phyloP scores from a whole-genome alignment of 2,888 invertebrate species.

The Ormia ochracea region DNA sequence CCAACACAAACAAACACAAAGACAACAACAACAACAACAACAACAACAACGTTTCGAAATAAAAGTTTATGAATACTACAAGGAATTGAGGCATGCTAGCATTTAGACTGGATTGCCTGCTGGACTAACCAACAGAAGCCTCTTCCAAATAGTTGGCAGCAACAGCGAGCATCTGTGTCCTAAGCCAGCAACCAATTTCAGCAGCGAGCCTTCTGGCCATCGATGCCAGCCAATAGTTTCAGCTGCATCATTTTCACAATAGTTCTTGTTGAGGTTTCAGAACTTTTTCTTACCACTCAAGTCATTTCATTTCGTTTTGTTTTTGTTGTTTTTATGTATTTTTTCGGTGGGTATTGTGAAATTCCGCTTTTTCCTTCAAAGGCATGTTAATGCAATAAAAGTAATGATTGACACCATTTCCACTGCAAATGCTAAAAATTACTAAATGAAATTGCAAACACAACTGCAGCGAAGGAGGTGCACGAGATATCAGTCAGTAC shows the following conservation, averaged over 20 bases:
- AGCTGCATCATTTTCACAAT: slow-evolving; percentile 2
- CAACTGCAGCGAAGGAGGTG: too few species aligned
- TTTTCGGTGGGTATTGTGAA: not conserved
- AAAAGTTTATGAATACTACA: slow-evolving; percentile 44
- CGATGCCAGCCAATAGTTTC: slow-evolving; percentile 2
- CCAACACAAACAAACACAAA: slow-evolving; percentile 8
- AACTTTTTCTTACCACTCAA: slow-evolving; percentile 29
- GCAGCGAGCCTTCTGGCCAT: not conserved
- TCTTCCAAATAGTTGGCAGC: slow-evolving; percentile 1
- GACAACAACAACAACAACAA: not conserved
- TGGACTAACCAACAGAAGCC: slow-evolving; percentile 41
- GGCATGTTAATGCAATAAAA: slow-evolving; percentile 45
- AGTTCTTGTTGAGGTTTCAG: slow-evolving; percentile 35
- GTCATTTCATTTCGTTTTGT: not conserved
- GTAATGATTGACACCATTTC: slow-evolving; percentile 27
- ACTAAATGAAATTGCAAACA: too few species aligned
- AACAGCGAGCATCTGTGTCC: not conserved
- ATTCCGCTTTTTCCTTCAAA: not conserved
- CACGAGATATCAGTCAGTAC: too few species aligned
- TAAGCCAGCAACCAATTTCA: not conserved
- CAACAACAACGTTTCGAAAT: slow-evolving; percentile 1
- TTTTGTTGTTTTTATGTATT: not conserved
- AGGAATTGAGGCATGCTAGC: slow-evolving; percentile 57
- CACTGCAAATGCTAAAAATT: not conserved
- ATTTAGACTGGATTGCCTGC: slow-evolving; percentile 34